Percentiles rank a stretch among this genome's conserved stretches.
Evolutionary conservation across 2,888 invertebrate genomes (phyloP).

Genomic region (Andrena flavipes): DNA sequence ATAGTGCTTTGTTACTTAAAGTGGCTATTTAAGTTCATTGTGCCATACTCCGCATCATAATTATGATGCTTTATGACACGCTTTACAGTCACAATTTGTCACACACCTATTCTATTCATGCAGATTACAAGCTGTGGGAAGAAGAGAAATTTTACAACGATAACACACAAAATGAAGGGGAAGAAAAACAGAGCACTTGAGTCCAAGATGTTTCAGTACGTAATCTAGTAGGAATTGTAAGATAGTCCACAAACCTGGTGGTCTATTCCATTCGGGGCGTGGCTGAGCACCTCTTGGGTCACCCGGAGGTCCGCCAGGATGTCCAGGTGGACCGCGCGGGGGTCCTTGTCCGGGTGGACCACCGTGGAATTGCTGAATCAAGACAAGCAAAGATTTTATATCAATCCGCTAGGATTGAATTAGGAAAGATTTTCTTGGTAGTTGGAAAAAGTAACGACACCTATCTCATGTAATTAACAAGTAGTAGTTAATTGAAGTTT

Average conservation of each 20-base stretch:
- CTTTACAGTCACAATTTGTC: slow-evolving; percentile 16
- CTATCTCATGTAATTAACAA: not conserved
- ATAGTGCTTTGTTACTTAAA: slow-evolving; percentile 37
- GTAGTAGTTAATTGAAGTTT: no score
- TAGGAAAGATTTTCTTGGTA: slow-evolving; percentile 3
- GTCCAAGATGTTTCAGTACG: slow-evolving; percentile 72
- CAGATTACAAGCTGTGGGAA: slow-evolving; percentile 47
- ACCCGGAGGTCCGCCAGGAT: slow-evolving; percentile 87
- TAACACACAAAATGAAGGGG: slow-evolving; percentile 20
- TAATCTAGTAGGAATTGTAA: not conserved
- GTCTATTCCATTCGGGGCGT: slow-evolving; percentile 91
- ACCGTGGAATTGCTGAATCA: slow-evolving; percentile 85
- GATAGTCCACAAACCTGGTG: slow-evolving; percentile 85
- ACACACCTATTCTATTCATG: slow-evolving; percentile 58
- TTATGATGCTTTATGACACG: slow-evolving; percentile 8
- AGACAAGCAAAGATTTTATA: slow-evolving; percentile 49
- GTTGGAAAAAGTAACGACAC: slow-evolving; percentile 45
- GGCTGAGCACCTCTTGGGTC: slow-evolving; percentile 87
- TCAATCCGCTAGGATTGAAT: slow-evolving; percentile 43
- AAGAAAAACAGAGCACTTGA: slow-evolving; percentile 28
- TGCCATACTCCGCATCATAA: slow-evolving; percentile 1
- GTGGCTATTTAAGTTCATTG: slow-evolving; percentile 31
- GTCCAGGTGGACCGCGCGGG: slow-evolving; percentile 85
- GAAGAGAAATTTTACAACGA: slow-evolving; percentile 9
- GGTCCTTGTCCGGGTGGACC: slow-evolving; percentile 86